Evolutionary conservation across 2,797 vertebrate species (phyloP).

Genomic region (Antennarius maculatus): DNA sequence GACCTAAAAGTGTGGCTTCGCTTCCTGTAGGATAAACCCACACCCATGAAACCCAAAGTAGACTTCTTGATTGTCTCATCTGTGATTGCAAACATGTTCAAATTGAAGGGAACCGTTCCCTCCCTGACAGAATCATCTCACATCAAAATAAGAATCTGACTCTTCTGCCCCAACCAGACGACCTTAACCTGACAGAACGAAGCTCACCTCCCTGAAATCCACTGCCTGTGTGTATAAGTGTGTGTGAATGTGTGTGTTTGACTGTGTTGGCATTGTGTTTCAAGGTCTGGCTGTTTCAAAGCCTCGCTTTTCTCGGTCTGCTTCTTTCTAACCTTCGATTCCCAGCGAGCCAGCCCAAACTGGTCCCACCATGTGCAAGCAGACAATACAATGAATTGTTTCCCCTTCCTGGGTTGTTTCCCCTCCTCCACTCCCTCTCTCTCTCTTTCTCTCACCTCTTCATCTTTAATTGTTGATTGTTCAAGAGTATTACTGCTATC

Average conservation of each 20-base stretch:
- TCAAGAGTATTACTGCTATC: constrained; percentile 43
- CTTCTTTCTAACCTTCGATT: constrained; percentile 41
- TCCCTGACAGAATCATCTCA: no score
- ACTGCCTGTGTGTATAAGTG: not conserved
- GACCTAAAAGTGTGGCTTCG: no score
- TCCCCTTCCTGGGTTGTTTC: constrained; percentile 36
- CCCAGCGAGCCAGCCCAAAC: constrained; percentile 61
- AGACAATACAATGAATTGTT: constrained; percentile 78
- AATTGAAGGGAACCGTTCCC: no score
- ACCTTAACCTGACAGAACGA: no score
- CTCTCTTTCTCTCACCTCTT: constrained; percentile 16
- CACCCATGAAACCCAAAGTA: no score
- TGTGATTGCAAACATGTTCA: no score
- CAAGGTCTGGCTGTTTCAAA: constrained; percentile 43
- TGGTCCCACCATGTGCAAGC: constrained; percentile 50
- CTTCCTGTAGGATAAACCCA: no score
- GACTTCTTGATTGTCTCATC: no score
- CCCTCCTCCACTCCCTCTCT: constrained; percentile 1
- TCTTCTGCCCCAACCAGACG: no score
- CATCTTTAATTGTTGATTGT: constrained; percentile 72
- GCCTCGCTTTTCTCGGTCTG: constrained; percentile 34
- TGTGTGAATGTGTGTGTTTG: constrained; percentile 22
- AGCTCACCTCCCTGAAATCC: no score
- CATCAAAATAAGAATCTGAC: no score
- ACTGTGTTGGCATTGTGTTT: constrained; percentile 13